Conservation (phyloP, 2,888 invertebrate genomes). For the Netelia inedita region DNA sequence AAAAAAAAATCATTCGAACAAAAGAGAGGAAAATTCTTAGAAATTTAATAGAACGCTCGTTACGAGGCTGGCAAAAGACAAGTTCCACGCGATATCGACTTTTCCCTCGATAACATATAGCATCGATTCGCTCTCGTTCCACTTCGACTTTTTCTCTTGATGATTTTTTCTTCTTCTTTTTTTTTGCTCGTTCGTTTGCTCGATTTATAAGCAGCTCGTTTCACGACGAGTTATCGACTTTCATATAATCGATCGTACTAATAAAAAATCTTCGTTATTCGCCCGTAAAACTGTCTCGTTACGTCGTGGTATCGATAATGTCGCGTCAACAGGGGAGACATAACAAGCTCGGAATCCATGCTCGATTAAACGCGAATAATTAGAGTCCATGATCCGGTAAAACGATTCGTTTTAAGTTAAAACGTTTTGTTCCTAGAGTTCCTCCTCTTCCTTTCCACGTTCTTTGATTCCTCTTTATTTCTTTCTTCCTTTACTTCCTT, state of each 20-base stretch:
- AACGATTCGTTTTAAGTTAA: conserved; percentile 33
- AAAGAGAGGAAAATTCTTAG: conserved; percentile 18
- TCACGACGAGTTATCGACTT: conserved; percentile 39
- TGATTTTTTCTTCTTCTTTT: neutral
- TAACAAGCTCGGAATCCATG: conserved; percentile 1
- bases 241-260: too few species aligned
- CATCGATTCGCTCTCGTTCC: neutral
- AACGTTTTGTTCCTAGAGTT: neutral
- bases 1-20: neutral
- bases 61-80: conserved; percentile 10
- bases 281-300: neutral
- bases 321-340: conserved; percentile 1
- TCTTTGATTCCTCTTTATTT: neutral
- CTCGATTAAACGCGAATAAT: conserved; percentile 49
- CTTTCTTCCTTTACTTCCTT: neutral
- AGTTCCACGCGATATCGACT: conserved; percentile 44
- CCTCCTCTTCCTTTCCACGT: neutral
- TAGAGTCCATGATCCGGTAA: conserved; percentile 37
- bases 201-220: neutral
- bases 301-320: neutral
- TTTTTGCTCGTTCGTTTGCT: neutral
- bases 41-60: conserved; percentile 32
- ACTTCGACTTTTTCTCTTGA: conserved; percentile 39
- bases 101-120: conserved; percentile 48
- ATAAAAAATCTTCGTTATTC: neutral